These are phyloP conservation scores for Montipora cactus DNA, from an alignment of 64 coral and sea anemone species.

Conservation along the genomic window DNA sequence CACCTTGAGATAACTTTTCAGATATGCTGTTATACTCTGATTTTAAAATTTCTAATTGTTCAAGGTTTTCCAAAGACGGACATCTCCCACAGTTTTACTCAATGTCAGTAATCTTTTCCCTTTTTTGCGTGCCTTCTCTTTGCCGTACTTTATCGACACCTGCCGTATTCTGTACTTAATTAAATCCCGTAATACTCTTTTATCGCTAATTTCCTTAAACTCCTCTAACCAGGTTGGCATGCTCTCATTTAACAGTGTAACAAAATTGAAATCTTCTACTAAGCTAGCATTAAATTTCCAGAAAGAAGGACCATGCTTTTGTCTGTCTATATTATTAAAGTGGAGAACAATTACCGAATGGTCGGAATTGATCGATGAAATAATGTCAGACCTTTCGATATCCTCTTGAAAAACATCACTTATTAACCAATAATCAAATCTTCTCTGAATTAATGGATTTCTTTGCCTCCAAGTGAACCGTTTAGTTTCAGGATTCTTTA, in stretches of 20 bases:
- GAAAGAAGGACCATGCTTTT: conserved; percentile 1
- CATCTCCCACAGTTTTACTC: no score
- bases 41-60: no score
- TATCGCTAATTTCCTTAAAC: background rate
- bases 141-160: no score
- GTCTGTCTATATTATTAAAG: background rate
- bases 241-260: background rate
- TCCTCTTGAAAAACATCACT: background rate
- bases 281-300: conserved; percentile 25
- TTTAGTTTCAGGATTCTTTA: no score
- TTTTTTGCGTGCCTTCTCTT: no score
- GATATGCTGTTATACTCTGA: no score
- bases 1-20: no score
- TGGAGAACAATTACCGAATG: conserved; percentile 15
- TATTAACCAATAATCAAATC: background rate
- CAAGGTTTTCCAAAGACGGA: no score
- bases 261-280: background rate
- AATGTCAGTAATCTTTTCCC: no score
- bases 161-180: background rate
- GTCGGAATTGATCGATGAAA: background rate
- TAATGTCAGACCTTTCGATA: background rate
- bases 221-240: background rate
- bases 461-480: no score
- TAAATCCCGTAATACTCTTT: background rate
- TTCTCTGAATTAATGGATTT: no score